These are phyloP conservation scores for Leptobrachium ailaonicum DNA, from an alignment of 2,113 vertebrate species.

Conservation along the genomic window DNA sequence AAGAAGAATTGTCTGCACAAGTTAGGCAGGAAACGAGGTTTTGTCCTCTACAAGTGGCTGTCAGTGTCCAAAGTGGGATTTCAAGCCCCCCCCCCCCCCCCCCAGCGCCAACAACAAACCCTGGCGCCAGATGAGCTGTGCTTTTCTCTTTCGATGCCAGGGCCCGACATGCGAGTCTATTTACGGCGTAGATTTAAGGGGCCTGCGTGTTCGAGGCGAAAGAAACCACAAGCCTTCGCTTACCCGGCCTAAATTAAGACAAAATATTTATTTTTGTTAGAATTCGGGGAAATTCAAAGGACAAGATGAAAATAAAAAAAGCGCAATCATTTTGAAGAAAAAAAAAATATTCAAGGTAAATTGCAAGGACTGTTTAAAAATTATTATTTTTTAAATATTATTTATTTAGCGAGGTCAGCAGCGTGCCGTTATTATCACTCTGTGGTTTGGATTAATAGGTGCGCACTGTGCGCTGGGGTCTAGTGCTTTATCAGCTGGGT, in stretches of 20 bases:
- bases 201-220: slow-evolving; percentile 5
- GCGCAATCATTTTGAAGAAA: background rate
- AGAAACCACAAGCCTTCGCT: slow-evolving; percentile 27
- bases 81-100: background rate
- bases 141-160: slow-evolving; percentile 2
- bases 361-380: background rate
- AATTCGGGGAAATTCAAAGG: slow-evolving; percentile 14
- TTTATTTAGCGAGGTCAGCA: background rate
- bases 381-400: background rate
- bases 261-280: slow-evolving; percentile 41
- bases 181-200: slow-evolving; percentile 12
- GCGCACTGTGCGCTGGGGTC: too few species aligned
- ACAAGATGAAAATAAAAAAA: background rate
- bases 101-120: slow-evolving; percentile 11
- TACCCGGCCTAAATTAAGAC: slow-evolving; percentile 11
- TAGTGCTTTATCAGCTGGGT: too few species aligned
- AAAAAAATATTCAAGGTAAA: too few species aligned
- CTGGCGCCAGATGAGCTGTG: slow-evolving; percentile 29
- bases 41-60: slow-evolving; percentile 23
- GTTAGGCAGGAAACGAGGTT: slow-evolving; percentile 24
- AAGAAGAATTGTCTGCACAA: slow-evolving; percentile 12
- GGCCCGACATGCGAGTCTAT: slow-evolving; percentile 16
- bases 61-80: slow-evolving; percentile 14
- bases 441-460: too few species aligned
- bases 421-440: background rate